phyloP scores from a whole-genome alignment of 2,797 vertebrate species.

The Catostomus latipinnis region DNA sequence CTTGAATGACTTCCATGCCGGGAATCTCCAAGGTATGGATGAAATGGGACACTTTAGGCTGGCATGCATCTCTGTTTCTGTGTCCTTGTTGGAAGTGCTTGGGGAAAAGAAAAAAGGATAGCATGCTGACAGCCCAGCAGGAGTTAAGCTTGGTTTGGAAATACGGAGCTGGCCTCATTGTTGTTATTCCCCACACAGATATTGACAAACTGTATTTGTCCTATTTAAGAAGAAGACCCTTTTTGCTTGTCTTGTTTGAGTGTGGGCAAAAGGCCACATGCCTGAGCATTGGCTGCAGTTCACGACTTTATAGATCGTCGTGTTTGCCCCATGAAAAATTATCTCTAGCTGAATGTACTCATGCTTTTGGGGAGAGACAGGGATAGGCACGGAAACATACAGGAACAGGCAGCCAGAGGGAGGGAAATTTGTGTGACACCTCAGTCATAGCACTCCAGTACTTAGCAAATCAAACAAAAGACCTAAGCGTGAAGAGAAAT shows the following conservation, averaged over 20 bases:
- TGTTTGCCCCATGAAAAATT: slow-evolving; percentile 68
- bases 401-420: slow-evolving; percentile 25
- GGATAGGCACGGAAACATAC: slow-evolving; percentile 20
- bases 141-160: slow-evolving; percentile 15
- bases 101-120: slow-evolving; percentile 6
- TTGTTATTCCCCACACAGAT: slow-evolving; percentile 54
- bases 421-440: slow-evolving; percentile 54
- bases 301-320: slow-evolving; percentile 15
- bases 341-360: slow-evolving; percentile 65
- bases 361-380: slow-evolving; percentile 53
- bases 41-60: slow-evolving; percentile 34
- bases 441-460: slow-evolving; percentile 64
- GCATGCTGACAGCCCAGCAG: slow-evolving; percentile 9
- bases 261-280: slow-evolving; percentile 28
- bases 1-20: slow-evolving; percentile 35
- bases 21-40: slow-evolving; percentile 34
- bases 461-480: slow-evolving; percentile 75
- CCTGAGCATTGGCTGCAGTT: slow-evolving; percentile 28
- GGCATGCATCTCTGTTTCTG: slow-evolving; percentile 16
- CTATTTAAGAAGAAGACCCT: slow-evolving; percentile 28
- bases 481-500: slow-evolving; percentile 73
- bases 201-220: slow-evolving; percentile 53
- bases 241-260: slow-evolving; percentile 34
- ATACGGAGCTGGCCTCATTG: slow-evolving; percentile 13
- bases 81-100: slow-evolving; percentile 25